Percentiles rank a stretch among this genome's conserved stretches.
Conservation (phyloP, 1,140 invertebrate genomes). For the Schlechtendalia chinensis region DNA sequence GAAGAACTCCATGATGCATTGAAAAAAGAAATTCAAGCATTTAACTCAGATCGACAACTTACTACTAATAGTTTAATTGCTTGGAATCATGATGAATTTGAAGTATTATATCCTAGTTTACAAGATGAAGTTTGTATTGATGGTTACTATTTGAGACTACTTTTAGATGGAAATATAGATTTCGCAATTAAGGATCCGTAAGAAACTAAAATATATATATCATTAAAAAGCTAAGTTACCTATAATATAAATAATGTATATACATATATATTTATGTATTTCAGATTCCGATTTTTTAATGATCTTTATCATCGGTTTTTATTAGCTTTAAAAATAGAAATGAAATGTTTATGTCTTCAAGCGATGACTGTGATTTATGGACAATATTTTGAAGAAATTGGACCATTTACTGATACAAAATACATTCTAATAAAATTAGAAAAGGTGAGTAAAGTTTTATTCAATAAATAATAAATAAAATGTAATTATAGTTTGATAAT, state of each 20-base stretch:
- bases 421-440: conserved; percentile 95
- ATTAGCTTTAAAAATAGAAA: conserved; percentile 82
- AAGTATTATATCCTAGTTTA: conserved; percentile 88
- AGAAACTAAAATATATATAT: conserved; percentile 56
- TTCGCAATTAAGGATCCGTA: conserved; percentile 84
- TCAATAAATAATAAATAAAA: no score
- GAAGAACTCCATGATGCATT: conserved; percentile 91
- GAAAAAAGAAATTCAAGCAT: conserved; percentile 90
- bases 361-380: conserved; percentile 98
- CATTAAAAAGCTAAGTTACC: no score
- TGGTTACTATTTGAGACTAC: conserved; percentile 93
- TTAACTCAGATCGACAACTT: conserved; percentile 86
- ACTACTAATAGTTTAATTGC: conserved; percentile 77
- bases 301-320: conserved; percentile 97
- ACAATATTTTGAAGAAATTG: conserved; percentile 93
- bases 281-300: conserved; percentile 94
- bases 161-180: conserved; percentile 88
- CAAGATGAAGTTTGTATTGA: conserved; percentile 97
- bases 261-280: conserved; percentile 53
- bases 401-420: conserved; percentile 93
- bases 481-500: no score
- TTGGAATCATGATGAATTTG: conserved; percentile 98
- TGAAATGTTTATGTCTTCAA: conserved; percentile 94
- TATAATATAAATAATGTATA: background rate
- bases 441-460: conserved; percentile 62